Conservation (phyloP, 2,888 invertebrate species). For the Agrotis segetum region DNA sequence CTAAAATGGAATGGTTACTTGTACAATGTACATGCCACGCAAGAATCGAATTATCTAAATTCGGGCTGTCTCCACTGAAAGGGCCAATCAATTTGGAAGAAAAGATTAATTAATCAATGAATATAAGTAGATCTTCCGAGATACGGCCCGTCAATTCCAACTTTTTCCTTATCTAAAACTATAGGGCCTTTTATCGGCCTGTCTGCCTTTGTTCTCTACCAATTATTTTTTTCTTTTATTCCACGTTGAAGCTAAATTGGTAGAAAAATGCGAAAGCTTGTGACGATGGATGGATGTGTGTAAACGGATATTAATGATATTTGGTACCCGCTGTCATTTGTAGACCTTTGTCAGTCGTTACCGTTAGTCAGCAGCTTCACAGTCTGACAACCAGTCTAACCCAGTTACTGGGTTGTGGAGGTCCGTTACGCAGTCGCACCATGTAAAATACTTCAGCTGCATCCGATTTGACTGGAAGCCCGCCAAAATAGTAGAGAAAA, state of each 20-base stretch:
- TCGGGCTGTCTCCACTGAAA: constrained; percentile 36
- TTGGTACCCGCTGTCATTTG: too few species aligned
- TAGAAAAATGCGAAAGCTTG: not conserved
- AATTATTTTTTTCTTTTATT: constrained; percentile 32
- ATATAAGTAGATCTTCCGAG: constrained; percentile 34
- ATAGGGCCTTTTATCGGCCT: constrained; percentile 25
- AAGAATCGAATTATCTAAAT: constrained; percentile 19
- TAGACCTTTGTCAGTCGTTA: too few species aligned
- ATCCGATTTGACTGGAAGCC: too few species aligned
- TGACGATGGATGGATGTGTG: too few species aligned
- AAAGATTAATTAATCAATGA: constrained; percentile 53
- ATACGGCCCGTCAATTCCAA: constrained; percentile 45
- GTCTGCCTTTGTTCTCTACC: constrained; percentile 19
- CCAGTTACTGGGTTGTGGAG: too few species aligned
- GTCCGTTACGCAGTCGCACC: too few species aligned
- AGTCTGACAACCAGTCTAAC: too few species aligned
- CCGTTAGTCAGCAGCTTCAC: too few species aligned
- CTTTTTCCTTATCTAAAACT: constrained; percentile 57
- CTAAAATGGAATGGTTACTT: not conserved
- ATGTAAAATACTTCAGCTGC: too few species aligned
- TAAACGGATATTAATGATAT: too few species aligned
- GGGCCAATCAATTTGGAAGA: constrained; percentile 46
- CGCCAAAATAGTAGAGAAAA: too few species aligned
- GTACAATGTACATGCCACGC: not conserved
- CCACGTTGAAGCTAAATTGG: not conserved